These are phyloP conservation scores for Amorpha juglandis DNA, from an alignment of 2,888 invertebrate species.

Conservation along the genomic window DNA sequence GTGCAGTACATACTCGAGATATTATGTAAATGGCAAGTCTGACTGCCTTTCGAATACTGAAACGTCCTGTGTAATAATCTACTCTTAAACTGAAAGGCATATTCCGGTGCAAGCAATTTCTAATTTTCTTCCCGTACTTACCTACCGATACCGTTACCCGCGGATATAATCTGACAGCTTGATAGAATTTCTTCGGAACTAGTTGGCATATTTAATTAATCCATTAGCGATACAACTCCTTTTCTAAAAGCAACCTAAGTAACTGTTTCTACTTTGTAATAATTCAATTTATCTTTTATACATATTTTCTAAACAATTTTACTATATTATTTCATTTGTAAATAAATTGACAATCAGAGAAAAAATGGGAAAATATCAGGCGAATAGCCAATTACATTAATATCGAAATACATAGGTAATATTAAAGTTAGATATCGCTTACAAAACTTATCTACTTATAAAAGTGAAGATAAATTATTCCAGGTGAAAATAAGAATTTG, in stretches of 20 bases:
- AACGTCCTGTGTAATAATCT: constrained; percentile 66
- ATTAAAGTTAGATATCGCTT: too few relatives aligned
- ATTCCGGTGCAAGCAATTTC: constrained; percentile 63
- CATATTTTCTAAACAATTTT: too few relatives aligned
- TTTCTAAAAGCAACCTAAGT: background rate
- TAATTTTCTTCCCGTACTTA: constrained; percentile 51
- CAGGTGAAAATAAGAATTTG: too few relatives aligned
- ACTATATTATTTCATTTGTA: too few relatives aligned
- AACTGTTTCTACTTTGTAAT: too few relatives aligned
- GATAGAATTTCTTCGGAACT: constrained; percentile 33
- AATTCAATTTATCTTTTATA: too few relatives aligned
- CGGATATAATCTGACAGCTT: constrained; percentile 54
- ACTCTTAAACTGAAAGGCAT: constrained; percentile 65
- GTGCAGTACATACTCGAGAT: constrained; percentile 41
- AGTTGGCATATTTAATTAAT: constrained; percentile 4
- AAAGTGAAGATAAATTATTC: too few relatives aligned
- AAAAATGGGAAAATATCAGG: too few relatives aligned
- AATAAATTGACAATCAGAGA: too few relatives aligned
- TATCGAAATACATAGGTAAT: too few relatives aligned
- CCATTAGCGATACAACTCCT: background rate
- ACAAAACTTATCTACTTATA: too few relatives aligned
- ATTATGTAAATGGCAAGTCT: constrained; percentile 57
- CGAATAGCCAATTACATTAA: too few relatives aligned
- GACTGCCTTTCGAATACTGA: constrained; percentile 66
- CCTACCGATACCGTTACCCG: constrained; percentile 32